Conservation (phyloP, 2,888 invertebrate species). For the Drosophila longiperda region DNA sequence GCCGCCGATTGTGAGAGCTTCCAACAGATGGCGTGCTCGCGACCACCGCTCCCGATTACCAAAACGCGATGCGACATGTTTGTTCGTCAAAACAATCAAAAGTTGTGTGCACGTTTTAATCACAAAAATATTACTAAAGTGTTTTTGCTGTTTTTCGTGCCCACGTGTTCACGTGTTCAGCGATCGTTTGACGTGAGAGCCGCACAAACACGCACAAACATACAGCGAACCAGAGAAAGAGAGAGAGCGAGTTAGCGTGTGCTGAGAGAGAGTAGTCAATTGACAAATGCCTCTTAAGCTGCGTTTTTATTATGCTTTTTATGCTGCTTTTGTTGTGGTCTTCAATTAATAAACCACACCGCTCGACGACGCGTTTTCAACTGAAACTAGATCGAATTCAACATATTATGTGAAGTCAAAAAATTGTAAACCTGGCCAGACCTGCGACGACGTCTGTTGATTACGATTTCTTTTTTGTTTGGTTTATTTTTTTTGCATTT, state of each 20-base stretch:
- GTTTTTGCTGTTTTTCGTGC: slow-evolving; percentile 27
- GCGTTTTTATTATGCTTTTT: slow-evolving; percentile 32
- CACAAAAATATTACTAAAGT: slow-evolving; percentile 21
- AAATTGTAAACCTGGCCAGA: slow-evolving; percentile 17
- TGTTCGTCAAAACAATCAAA: slow-evolving; percentile 22
- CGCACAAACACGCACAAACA: background rate
- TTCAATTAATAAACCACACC: slow-evolving; percentile 52
- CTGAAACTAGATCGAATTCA: slow-evolving; percentile 57
- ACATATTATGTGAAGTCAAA: slow-evolving; percentile 47
- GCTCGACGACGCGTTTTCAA: slow-evolving; percentile 55
- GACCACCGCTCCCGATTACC: slow-evolving; percentile 96
- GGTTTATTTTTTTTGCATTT: slow-evolving; percentile 20
- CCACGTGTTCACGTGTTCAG: slow-evolving; percentile 59
- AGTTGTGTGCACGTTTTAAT: slow-evolving; percentile 48
- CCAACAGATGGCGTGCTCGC: slow-evolving; percentile 98
- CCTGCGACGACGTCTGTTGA: slow-evolving; percentile 34
- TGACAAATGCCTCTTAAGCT: slow-evolving; percentile 3
- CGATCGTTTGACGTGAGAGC: slow-evolving; percentile 16
- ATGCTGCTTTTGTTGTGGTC: slow-evolving; percentile 26
- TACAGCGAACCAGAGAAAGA: slow-evolving; percentile 15
- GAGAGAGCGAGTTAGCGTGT: background rate
- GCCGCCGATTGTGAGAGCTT: slow-evolving; percentile 92
- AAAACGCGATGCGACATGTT: slow-evolving; percentile 87
- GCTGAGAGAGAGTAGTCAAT: slow-evolving; percentile 10
- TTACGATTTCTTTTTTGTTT: slow-evolving; percentile 4